Base-by-base conservation (phyloP, 2,113 vertebrate species). In the Aphyosemion australe region DNA sequence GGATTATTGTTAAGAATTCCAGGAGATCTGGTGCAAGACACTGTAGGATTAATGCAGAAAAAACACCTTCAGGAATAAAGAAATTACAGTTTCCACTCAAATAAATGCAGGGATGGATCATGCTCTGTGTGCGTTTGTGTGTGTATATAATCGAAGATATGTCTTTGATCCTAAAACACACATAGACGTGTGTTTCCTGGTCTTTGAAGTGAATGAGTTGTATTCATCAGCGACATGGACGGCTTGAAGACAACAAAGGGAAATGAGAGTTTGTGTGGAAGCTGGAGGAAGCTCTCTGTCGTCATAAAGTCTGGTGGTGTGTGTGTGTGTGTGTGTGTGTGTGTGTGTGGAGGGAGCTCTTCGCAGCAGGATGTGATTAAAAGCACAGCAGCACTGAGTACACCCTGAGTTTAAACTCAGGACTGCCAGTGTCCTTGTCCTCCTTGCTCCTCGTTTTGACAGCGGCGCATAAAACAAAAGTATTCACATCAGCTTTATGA, bases 181-280 rank as follows among this genome's bases (percentile, higher is more conserved):
- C 54, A 49, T 37, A 61, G 61, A 76, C 65, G 57, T 62, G 51
- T 69, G 66, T 78, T 88, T 87, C 76, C 82, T 72, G 62, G 45
- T 52, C 84, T 88, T 91, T 87, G 83, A 89, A 78, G 68, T 68
- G 51, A 54, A 81, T 65, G 54, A 67, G 71, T 84, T 78, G 53
- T 72, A 78, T 61, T 81, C 57, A 39, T 20, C 59, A 39, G 50
- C 49, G 65, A 63, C 73, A 63, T 61, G 53, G 54, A 48, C 50
- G 65, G 53, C 69, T 65, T 31, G 14, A 47, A 76, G 72, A 87
- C 85, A 91, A 87, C 78, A 84, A 85, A 69, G 50, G 78, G 81
- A 88, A 88, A 82, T 64, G n/a, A n/a, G 58, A 47, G 54, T 62
- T 82, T 57, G 56, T 62, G 68, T 77, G 80, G 74, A 85, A 82